Evolutionary conservation across 2,113 vertebrate species (phyloP).

Genomic region (Ictalurus furcatus): DNA sequence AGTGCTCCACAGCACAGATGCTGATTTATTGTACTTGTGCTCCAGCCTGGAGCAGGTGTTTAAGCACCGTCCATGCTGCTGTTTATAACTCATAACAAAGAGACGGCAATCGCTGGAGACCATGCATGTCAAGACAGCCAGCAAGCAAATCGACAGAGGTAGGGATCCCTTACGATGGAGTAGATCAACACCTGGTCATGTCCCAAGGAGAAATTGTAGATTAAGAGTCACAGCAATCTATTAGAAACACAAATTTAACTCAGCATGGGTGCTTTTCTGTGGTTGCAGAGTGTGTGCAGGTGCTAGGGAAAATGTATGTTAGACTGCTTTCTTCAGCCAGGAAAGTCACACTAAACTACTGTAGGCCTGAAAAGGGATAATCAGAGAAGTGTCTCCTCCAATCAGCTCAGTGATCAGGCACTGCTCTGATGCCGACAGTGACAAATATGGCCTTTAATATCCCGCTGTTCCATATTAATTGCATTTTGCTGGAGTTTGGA

Average conservation of each 20-base stretch:
- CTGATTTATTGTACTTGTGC: constrained; percentile 50
- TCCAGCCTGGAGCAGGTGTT: constrained; percentile 57
- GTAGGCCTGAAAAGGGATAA: constrained; percentile 12
- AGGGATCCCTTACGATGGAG: constrained; percentile 2
- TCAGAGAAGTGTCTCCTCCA: constrained; percentile 56
- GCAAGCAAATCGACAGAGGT: neutral
- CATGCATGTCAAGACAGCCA: constrained; percentile 3
- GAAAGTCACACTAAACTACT: neutral
- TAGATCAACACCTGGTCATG: neutral
- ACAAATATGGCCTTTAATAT: constrained; percentile 74
- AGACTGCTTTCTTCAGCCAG: neutral
- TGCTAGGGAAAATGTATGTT: neutral
- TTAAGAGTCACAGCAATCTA: neutral
- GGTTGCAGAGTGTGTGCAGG: neutral
- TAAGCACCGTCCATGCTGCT: constrained; percentile 26
- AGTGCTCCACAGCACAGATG: neutral
- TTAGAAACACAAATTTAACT: constrained; percentile 17
- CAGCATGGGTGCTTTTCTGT: neutral
- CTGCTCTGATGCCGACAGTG: constrained; percentile 66
- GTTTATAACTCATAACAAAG: constrained; percentile 37
- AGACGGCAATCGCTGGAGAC: constrained; percentile 9
- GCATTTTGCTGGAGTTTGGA: constrained; percentile 66
- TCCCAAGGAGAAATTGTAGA: neutral
- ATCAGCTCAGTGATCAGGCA: constrained; percentile 70
- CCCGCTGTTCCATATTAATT: constrained; percentile 72